A percentile compares a stretch with the other conserved stretches of the same genome.
phyloP scores from a whole-genome alignment of 2,797 vertebrate genomes.

The Petrocephalus sullivani region DNA sequence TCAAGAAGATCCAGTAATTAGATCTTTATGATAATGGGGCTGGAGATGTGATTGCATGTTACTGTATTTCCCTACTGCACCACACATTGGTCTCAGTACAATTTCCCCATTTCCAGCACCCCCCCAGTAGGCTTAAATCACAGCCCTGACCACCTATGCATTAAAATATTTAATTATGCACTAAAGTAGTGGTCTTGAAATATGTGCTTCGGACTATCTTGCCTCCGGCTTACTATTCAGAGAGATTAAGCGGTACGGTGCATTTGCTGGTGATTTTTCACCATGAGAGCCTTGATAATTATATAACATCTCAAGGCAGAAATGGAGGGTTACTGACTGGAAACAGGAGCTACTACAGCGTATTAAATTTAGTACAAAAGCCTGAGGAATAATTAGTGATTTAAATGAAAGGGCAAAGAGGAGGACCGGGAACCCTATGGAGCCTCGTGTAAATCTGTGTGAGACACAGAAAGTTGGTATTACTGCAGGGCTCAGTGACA shows the following conservation, averaged over 20 bases:
- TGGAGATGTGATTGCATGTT: neutral
- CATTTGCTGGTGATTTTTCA: constrained; percentile 60
- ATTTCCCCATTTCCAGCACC: neutral
- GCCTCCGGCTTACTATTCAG: constrained; percentile 55
- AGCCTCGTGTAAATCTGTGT: neutral
- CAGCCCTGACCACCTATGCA: constrained; percentile 49
- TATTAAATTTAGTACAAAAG: constrained; percentile 33
- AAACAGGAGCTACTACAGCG: constrained; percentile 41
- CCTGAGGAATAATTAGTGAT: constrained; percentile 25
- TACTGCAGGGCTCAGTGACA: neutral
- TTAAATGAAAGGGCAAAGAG: constrained; percentile 2
- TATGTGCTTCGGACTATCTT: constrained; percentile 51
- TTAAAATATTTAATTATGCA: constrained; percentile 59
- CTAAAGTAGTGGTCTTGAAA: constrained; percentile 57
- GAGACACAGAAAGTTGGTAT: neutral
- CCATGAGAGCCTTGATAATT: constrained; percentile 60
- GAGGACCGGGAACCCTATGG: neutral
- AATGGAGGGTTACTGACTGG: constrained; percentile 46
- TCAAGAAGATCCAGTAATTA: neutral
- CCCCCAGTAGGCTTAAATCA: neutral
- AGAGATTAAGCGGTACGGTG: constrained; percentile 56
- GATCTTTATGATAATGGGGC: neutral
- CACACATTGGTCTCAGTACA: neutral
- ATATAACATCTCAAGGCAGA: constrained; percentile 57
- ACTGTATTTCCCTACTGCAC: neutral